A percentile compares a stretch with the other conserved stretches of the same genome.
phyloP scores from a whole-genome alignment of 2,888 invertebrate genomes.

The Lasioglossum vierecki region DNA sequence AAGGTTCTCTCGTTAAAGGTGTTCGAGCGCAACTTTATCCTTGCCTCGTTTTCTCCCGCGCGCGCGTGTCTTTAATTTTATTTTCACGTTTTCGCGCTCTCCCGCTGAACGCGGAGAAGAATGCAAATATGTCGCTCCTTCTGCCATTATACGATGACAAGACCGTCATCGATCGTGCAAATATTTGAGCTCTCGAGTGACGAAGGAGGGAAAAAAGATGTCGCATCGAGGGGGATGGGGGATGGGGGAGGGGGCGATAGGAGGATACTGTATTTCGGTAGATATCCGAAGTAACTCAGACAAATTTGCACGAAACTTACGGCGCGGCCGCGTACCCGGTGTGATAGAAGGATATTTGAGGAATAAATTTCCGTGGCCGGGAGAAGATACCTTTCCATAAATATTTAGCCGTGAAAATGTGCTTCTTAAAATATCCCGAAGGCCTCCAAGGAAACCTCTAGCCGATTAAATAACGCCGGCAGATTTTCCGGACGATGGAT shows the following conservation, averaged over 20 bases:
- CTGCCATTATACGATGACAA: conserved; percentile 57
- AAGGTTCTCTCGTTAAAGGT: neutral
- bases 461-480: neutral
- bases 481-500: conserved; percentile 6
- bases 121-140: conserved; percentile 41
- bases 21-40: neutral
- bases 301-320: conserved; percentile 74
- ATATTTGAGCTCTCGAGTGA: conserved; percentile 70
- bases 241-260: neutral
- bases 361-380: conserved; percentile 8
- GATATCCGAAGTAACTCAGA: conserved; percentile 66
- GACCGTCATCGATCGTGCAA: conserved; percentile 72
- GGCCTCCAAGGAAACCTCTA: neutral
- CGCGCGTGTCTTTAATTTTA: neutral
- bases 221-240: neutral
- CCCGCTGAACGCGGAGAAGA: neutral
- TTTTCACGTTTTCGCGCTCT: conserved; percentile 13
- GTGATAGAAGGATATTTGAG: conserved; percentile 27
- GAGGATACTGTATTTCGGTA: conserved; percentile 63
- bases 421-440: neutral
- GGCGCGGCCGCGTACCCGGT: conserved; percentile 62
- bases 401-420: conserved; percentile 19
- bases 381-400: neutral
- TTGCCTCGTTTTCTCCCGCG: neutral
- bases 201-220: conserved; percentile 24